A percentile compares a stretch with the other conserved stretches of the same genome.
Conservation (phyloP, 2,888 invertebrate genomes). For the Drosophila fulvimacula region DNA sequence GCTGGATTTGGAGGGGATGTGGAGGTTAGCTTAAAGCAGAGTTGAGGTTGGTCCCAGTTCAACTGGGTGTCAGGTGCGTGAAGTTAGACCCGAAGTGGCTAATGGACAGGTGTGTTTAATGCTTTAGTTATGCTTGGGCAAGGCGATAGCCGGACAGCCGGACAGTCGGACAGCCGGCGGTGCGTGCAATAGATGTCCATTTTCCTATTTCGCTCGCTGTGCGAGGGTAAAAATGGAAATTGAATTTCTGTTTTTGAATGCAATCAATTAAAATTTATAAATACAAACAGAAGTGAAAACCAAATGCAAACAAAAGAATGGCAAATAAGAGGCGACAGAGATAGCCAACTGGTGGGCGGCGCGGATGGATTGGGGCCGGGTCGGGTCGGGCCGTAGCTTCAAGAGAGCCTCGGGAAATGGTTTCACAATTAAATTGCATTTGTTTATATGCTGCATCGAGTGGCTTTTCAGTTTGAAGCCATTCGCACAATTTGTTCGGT, state of each 20-base stretch:
- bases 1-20: neutral
- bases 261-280: constrained; percentile 65
- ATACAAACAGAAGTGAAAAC: constrained; percentile 35
- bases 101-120: constrained; percentile 3
- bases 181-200: neutral
- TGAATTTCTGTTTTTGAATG: constrained; percentile 47
- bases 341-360: neutral
- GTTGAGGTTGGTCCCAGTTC: neutral
- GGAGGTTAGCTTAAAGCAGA: too few relatives aligned
- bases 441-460: constrained; percentile 33
- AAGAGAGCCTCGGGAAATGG: constrained; percentile 11
- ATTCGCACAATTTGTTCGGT: constrained; percentile 26
- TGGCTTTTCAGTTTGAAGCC: constrained; percentile 32
- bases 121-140: neutral
- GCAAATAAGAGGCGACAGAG: constrained; percentile 8
- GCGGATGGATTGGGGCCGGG: neutral
- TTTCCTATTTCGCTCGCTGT: neutral
- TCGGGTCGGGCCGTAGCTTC: neutral
- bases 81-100: neutral
- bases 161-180: neutral
- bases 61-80: too few relatives aligned
- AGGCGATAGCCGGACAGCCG: neutral
- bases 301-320: constrained; percentile 25
- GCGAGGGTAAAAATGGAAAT: constrained; percentile 23
- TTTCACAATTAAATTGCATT: constrained; percentile 65